Percentiles rank a stretch among this genome's conserved stretches.
Conservation (phyloP, 2,797 vertebrate genomes). For the Sebastes ruberrimus region DNA sequence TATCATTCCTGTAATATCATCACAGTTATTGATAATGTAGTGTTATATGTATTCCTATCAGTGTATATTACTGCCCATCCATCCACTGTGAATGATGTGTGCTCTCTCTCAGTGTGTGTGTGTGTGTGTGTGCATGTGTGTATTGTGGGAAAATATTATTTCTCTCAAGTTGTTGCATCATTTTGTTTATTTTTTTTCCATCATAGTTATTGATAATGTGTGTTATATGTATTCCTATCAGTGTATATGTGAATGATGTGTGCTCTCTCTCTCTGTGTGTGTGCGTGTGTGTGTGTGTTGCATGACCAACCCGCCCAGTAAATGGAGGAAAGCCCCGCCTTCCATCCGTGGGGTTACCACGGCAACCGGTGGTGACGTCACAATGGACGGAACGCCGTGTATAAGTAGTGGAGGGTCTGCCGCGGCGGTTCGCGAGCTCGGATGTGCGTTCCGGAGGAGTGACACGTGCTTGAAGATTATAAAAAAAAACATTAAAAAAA, state of each 20-base stretch:
- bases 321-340: constrained; percentile 70
- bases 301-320: constrained; percentile 23
- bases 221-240: background rate
- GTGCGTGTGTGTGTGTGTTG: background rate
- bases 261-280: background rate
- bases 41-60: background rate
- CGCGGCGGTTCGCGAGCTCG: constrained; percentile 61
- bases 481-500: background rate
- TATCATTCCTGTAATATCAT: too few species aligned
- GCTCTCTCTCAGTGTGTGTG: background rate
- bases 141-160: background rate
- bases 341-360: constrained; percentile 80
- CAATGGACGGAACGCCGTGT: constrained; percentile 70
- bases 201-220: background rate
- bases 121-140: background rate
- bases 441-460: constrained; percentile 66
- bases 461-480: constrained; percentile 68
- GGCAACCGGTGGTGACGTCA: constrained; percentile 81
- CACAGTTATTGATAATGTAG: background rate
- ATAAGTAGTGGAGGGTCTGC: constrained; percentile 71
- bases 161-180: background rate
- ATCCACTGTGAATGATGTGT: background rate
- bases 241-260: background rate
- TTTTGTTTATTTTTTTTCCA: background rate
- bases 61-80: background rate